Conservation (phyloP, 2,888 invertebrate genomes). For the Yponomeuta plumbellus region DNA sequence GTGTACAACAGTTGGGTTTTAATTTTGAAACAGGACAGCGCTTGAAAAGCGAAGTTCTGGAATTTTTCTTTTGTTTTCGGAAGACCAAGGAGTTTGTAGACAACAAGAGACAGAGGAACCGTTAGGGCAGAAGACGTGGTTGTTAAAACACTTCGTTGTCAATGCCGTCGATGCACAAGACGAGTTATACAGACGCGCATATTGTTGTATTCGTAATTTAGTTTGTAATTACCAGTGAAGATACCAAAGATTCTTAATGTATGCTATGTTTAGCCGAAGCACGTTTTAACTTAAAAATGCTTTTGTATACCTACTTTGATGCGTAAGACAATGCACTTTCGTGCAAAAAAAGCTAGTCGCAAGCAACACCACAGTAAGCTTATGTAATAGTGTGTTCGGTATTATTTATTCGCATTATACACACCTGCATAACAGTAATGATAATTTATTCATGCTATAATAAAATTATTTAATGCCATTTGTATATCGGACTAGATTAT, state of each 20-base stretch:
- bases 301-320: background rate
- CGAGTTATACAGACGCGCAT: constrained; percentile 23
- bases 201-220: constrained; percentile 45
- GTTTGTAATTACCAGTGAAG: constrained; percentile 55
- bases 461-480: background rate
- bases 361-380: constrained; percentile 53
- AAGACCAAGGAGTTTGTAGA: constrained; percentile 9
- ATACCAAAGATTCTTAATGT: constrained; percentile 65
- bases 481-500: background rate
- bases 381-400: constrained; percentile 37
- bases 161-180: constrained; percentile 40
- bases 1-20: constrained; percentile 24
- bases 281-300: constrained; percentile 7
- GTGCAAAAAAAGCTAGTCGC: constrained; percentile 48
- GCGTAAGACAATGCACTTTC: background rate
- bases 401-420: constrained; percentile 44
- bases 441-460: constrained; percentile 14
- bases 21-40: background rate
- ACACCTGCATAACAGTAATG: constrained; percentile 3
- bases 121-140: constrained; percentile 24
- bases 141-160: constrained; percentile 33
- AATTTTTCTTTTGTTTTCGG: background rate
- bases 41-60: background rate
- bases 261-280: constrained; percentile 34
- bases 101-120: constrained; percentile 21